phyloP scores from a whole-genome alignment of 2,113 vertebrate species.

The Callionymus lyra region DNA sequence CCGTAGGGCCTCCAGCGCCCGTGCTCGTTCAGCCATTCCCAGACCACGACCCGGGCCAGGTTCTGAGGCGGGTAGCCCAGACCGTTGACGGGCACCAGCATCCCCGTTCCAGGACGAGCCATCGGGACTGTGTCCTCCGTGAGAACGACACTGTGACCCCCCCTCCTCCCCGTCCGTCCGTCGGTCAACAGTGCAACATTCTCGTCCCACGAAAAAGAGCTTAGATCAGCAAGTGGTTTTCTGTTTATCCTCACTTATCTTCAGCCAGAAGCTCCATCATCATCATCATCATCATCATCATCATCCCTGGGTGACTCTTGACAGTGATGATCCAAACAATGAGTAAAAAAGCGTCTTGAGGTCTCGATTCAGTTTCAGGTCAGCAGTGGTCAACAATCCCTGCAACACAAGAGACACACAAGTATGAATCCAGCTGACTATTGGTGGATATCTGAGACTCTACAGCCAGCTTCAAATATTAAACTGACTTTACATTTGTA shows the following conservation, averaged over 20 bases:
- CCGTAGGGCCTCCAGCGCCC: constrained; percentile 90
- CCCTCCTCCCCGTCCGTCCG: too few relatives aligned
- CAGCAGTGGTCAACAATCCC: background rate
- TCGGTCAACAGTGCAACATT: constrained; percentile 44
- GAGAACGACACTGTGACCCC: constrained; percentile 31
- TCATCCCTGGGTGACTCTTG: constrained; percentile 28
- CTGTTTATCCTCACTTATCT: constrained; percentile 28
- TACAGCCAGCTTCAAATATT: too few relatives aligned
- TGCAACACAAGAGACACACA: too few relatives aligned
- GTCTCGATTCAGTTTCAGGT: constrained; percentile 20
- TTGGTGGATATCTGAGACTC: too few relatives aligned
- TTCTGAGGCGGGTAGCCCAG: constrained; percentile 84
- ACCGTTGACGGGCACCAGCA: constrained; percentile 55
- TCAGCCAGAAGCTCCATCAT: constrained; percentile 11
- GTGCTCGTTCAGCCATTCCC: constrained; percentile 95
- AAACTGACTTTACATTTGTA: constrained; percentile 14
- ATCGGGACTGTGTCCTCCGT: constrained; percentile 38
- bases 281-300: constrained; percentile 35
- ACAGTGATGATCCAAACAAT: constrained; percentile 3
- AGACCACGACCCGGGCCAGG: constrained; percentile 88
- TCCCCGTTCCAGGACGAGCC: constrained; percentile 63
- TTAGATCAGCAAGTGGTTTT: constrained; percentile 21
- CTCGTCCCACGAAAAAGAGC: constrained; percentile 19
- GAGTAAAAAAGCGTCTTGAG: constrained; percentile 26
- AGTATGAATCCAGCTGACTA: too few relatives aligned